Base-by-base conservation (phyloP, 2,113 vertebrate genomes). In the Noctilio leporinus region DNA sequence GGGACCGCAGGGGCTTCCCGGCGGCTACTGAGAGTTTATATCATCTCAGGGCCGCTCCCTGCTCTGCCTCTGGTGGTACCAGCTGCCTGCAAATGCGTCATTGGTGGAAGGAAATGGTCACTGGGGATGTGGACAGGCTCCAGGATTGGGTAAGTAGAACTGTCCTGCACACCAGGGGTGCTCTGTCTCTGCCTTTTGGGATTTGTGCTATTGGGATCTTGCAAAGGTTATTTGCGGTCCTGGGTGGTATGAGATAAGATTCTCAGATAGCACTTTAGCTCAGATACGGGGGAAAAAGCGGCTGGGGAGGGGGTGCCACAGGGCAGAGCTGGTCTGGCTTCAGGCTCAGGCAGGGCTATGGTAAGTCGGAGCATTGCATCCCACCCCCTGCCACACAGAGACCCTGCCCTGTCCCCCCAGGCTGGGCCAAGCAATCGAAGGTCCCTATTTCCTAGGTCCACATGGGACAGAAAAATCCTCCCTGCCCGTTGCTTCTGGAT, bases 321-420 rank as follows among this genome's bases (percentile, higher is more conserved):
- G 30, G 45, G 30, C 17, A 85, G 43, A 38, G 28, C 55, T 26
- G 15, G 45, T 4, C 10, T 7, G 3, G 19, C 40, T 72, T 24
- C 22, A 33, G 22, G 26, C 26, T 16, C 16, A 14, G 33, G 26
- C 20, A 57, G 51, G 67, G 38, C 26, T 75, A 15, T 26, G 43
- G 30, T 19, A 38, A 38, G 47, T 12, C 9, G 59, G 0, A 8
- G 11, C 35, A 12, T 6, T 43, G n/a, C 22, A 17, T 62, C 35
- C 40, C 35, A 22, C 4, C 14, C 10, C 7, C 16, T 2, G 0
- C 35, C 5, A 11, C 1, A 6, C 7, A 24, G 0, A 47, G 72
- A 81, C 53, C 12, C 35, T 11, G 43, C 10, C 3, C 47, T 10
- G 16, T 6, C 8, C 11, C 5, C 7, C 22, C 2, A n/a, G 53